Conservation (phyloP, 2,113 vertebrate species). For the Sturnus vulgaris region DNA sequence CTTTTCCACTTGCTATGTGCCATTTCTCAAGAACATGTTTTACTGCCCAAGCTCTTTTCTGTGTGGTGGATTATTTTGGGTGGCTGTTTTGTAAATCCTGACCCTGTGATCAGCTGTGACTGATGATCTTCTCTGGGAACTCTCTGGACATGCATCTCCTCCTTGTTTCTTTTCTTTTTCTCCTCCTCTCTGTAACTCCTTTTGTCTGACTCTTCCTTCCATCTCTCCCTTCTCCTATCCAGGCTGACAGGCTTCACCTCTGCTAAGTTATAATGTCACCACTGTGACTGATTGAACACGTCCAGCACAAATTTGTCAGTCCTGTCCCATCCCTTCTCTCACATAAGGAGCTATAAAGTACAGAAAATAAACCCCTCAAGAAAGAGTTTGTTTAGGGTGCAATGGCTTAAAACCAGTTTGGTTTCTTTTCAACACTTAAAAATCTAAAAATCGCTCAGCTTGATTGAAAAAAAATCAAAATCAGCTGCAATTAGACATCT, state of each 20-base stretch:
- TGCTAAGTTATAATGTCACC: neutral
- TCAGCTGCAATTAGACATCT: neutral
- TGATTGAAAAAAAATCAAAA: neutral
- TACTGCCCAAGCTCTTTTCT: neutral
- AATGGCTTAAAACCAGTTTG: neutral
- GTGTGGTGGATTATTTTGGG: neutral
- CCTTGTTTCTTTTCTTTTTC: neutral
- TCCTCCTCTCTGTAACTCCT: neutral
- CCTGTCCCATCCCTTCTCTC: neutral
- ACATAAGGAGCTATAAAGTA: neutral
- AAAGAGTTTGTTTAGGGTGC: neutral
- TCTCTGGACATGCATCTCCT: neutral
- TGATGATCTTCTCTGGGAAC: neutral
- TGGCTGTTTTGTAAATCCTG: neutral
- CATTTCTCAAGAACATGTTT: neutral
- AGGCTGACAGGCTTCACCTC: slow-evolving; percentile 39
- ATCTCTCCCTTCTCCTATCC: neutral
- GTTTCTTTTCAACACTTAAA: neutral
- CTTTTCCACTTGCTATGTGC: neutral
- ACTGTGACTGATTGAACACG: neutral
- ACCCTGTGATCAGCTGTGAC: slow-evolving; percentile 5
- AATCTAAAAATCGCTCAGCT: neutral
- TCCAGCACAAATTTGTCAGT: neutral
- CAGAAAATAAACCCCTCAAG: neutral
- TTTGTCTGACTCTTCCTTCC: neutral